These are phyloP conservation scores for Entomobrya multifasciata DNA, from an alignment of 2,888 invertebrate genomes.

Conservation along the genomic window DNA sequence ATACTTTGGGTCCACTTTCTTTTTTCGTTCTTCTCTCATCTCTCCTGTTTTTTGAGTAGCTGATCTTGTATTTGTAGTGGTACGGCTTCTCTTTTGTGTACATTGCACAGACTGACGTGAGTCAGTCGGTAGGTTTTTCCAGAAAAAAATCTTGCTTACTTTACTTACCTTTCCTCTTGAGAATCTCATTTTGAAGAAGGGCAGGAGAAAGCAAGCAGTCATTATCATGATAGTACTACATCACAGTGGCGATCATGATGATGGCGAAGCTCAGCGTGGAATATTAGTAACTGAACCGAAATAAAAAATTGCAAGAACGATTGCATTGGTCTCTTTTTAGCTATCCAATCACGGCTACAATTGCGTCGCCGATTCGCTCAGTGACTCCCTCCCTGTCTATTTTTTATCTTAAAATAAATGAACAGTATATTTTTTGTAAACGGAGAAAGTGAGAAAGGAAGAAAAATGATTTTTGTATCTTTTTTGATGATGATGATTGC, in stretches of 20 bases:
- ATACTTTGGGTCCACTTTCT: too few species aligned
- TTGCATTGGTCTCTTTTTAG: not conserved
- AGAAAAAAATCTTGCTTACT: not conserved
- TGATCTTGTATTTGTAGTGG: not conserved
- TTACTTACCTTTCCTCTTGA: slow-evolving; percentile 26
- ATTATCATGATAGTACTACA: too few species aligned
- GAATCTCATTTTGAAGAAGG: not conserved
- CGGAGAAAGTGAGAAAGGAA: slow-evolving; percentile 1
- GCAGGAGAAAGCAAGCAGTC: not conserved
- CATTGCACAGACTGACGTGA: not conserved
- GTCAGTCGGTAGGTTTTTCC: not conserved
- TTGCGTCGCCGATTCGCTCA: too few species aligned
- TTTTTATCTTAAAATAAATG: not conserved
- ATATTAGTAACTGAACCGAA: too few species aligned
- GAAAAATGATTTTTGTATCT: slow-evolving; percentile 25
- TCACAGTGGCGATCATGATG: too few species aligned
- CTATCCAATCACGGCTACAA: slow-evolving; percentile 19
- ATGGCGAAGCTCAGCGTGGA: too few species aligned
- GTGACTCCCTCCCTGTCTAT: not conserved
- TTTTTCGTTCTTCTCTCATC: too few species aligned
- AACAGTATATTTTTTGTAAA: not conserved
- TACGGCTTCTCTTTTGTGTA: not conserved
- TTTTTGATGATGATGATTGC: slow-evolving; percentile 1
- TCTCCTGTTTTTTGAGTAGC: too few species aligned
- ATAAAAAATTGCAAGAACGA: too few species aligned